phyloP scores from a whole-genome alignment of 2,113 vertebrate genomes.

The Podocnemis expansa region DNA sequence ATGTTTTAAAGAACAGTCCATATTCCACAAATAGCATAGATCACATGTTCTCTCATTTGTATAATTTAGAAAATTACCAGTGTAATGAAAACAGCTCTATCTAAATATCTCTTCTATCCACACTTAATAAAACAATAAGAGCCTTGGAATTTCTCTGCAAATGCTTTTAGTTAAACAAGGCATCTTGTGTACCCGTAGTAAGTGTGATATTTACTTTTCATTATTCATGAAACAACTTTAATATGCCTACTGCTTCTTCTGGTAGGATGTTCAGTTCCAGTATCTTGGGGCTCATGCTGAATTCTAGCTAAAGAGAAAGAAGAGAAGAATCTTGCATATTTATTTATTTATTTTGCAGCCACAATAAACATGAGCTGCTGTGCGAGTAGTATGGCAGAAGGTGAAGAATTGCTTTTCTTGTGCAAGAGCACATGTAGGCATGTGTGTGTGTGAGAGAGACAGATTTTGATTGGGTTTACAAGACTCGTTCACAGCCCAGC shows the following conservation, averaged over 20 bases:
- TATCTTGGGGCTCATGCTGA: slow-evolving; percentile 50
- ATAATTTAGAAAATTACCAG: slow-evolving; percentile 41
- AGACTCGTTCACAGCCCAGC: slow-evolving; percentile 89
- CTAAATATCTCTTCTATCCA: slow-evolving; percentile 7
- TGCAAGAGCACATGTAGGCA: slow-evolving; percentile 1
- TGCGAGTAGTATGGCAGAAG: slow-evolving; percentile 70
- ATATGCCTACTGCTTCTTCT: slow-evolving; percentile 51
- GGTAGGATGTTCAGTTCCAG: slow-evolving; percentile 52
- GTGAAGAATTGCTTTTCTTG: slow-evolving; percentile 70
- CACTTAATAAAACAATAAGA: slow-evolving; percentile 42
- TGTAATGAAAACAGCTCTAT: slow-evolving; percentile 40
- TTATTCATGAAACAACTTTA: slow-evolving; percentile 70
- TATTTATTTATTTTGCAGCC: too few relatives aligned
- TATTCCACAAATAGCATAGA: not conserved
- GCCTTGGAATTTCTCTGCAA: slow-evolving; percentile 45
- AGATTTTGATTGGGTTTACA: slow-evolving; percentile 85
- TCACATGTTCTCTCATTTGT: slow-evolving; percentile 17
- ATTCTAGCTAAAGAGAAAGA: slow-evolving; percentile 70
- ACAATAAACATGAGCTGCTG: slow-evolving; percentile 71
- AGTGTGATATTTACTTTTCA: slow-evolving; percentile 63
- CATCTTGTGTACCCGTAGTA: slow-evolving; percentile 49
- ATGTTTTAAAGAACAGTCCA: not conserved
- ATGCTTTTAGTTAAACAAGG: slow-evolving; percentile 67
- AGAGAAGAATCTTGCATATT: too few relatives aligned
- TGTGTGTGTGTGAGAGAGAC: slow-evolving; percentile 21